Evolutionary conservation across 2,888 invertebrate species (phyloP).

Genomic region (Synanthedon andrenaeformis): DNA sequence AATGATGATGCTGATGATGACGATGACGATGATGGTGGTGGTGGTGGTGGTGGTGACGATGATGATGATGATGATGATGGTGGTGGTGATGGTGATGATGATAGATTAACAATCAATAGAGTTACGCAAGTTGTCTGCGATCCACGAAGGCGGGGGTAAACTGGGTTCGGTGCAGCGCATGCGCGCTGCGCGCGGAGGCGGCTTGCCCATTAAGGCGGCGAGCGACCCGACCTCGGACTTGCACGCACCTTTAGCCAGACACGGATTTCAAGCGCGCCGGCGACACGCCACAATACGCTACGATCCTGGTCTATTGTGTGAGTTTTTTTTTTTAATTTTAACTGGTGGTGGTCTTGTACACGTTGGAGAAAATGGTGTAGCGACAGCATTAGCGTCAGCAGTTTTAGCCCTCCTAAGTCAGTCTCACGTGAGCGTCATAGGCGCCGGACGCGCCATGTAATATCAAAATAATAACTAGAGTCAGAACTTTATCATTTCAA

Average conservation of each 20-base stretch:
- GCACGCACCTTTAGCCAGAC: conserved; percentile 73
- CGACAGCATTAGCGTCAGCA: too few species aligned
- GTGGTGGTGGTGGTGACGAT: too few species aligned
- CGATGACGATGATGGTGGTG: too few species aligned
- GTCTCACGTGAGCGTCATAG: too few species aligned
- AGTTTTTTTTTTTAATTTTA: conserved; percentile 9
- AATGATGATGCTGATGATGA: too few species aligned
- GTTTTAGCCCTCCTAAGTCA: too few species aligned
- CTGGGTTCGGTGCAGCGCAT: conserved; percentile 22
- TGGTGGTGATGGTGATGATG: too few species aligned
- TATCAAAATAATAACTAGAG: too few species aligned
- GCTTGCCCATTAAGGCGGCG: conserved; percentile 29
- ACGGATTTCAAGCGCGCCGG: conserved; percentile 75
- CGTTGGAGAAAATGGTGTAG: too few species aligned
- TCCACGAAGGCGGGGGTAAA: conserved; percentile 32
- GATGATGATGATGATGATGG: too few species aligned
- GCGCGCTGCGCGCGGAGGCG: conserved; percentile 32
- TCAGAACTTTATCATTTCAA: too few species aligned
- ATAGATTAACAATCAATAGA: conserved; percentile 18
- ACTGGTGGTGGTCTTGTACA: neutral
- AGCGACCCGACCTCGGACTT: conserved; percentile 72
- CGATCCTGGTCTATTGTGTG: conserved; percentile 38
- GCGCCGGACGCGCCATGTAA: too few species aligned
- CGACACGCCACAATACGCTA: conserved; percentile 65
- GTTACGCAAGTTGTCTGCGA: conserved; percentile 38